These are phyloP conservation scores for Grammomys surdaster DNA, from an alignment of 2,113 vertebrate genomes.

Conservation along the genomic window DNA sequence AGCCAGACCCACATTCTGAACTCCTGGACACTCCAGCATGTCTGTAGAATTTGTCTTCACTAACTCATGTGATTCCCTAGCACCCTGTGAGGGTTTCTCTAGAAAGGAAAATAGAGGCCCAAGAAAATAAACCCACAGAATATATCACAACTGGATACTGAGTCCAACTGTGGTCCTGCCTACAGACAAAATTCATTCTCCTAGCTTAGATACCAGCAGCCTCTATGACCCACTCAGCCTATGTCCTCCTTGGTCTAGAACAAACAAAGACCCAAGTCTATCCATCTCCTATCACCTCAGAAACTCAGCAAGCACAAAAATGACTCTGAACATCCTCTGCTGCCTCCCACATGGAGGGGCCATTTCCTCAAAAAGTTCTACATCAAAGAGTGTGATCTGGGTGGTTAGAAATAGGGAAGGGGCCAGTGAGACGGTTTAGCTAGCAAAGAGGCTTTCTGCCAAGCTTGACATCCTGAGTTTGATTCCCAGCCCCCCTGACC, in stretches of 20 bases:
- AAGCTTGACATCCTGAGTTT: background rate
- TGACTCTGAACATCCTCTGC: background rate
- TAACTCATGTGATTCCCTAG: background rate
- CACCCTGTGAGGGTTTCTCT: background rate
- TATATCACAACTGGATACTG: background rate
- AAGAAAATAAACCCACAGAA: constrained; percentile 7
- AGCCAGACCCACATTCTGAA: background rate
- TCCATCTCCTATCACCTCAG: background rate
- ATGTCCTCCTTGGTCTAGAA: background rate
- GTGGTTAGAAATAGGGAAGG: background rate
- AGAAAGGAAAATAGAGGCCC: background rate
- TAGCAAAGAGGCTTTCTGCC: background rate
- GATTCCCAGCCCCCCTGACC: background rate
- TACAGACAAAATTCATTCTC: background rate
- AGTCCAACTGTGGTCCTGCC: background rate
- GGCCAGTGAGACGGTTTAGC: background rate
- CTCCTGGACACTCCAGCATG: background rate
- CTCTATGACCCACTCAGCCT: background rate
- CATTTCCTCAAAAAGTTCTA: background rate
- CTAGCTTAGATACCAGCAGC: background rate
- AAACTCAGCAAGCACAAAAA: background rate
- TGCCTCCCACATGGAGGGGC: background rate
- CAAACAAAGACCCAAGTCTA: background rate
- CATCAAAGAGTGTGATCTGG: background rate
- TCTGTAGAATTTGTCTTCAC: background rate